phyloP scores from a whole-genome alignment of 2,113 vertebrate species.

The Pelvicachromis taeniatus region DNA sequence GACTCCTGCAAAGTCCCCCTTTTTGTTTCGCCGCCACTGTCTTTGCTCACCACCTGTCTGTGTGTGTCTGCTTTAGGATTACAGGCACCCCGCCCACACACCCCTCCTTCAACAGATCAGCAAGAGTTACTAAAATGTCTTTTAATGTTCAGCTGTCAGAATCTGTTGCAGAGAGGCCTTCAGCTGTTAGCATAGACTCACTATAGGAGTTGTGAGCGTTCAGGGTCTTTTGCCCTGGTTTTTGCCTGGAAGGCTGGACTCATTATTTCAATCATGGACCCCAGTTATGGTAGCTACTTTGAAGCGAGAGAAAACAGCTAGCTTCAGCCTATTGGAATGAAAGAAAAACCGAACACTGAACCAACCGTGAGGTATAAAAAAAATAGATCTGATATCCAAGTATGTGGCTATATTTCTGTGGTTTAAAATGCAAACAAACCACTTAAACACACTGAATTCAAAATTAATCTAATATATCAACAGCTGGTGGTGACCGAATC shows the following conservation, averaged over 20 bases:
- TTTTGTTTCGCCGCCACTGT: slow-evolving; percentile 16
- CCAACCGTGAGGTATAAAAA: background rate
- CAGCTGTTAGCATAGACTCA: slow-evolving; percentile 36
- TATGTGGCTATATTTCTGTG: background rate
- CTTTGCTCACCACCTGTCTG: slow-evolving; percentile 34
- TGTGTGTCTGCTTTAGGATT: background rate
- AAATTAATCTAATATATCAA: background rate
- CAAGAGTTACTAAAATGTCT: slow-evolving; percentile 15
- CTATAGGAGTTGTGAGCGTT: background rate
- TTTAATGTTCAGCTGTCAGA: slow-evolving; percentile 53
- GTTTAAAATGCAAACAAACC: background rate
- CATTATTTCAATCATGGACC: background rate
- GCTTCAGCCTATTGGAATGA: background rate
- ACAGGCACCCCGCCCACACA: background rate
- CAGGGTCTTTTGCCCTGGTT: background rate
- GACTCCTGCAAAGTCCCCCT: slow-evolving; percentile 9
- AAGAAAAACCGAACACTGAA: background rate
- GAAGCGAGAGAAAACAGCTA: background rate
- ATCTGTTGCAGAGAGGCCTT: background rate
- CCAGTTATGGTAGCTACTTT: background rate
- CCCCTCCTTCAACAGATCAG: background rate
- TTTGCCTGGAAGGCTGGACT: background rate
- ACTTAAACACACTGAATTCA: background rate
- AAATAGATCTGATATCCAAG: background rate
- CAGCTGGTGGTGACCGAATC: background rate